Evolutionary conservation across 2,888 invertebrate genomes (phyloP), one percentile per base, ranked within the genome.

Genomic region (Cosmopolites sordidus): DNA sequence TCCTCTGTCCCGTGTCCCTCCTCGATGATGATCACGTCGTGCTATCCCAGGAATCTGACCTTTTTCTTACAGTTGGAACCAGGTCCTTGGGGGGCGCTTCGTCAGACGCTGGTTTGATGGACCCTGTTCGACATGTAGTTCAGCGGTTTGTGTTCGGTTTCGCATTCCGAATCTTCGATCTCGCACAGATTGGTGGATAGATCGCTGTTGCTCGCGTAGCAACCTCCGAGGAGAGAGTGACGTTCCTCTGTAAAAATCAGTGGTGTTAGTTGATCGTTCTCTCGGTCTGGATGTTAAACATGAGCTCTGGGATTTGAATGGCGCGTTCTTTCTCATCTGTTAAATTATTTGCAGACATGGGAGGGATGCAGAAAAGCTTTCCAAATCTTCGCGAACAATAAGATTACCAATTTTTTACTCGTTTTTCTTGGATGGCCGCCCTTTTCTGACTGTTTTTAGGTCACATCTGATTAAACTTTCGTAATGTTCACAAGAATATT

Each of bases 111-210:
- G 44, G 75, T 75, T 59, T 75, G 75, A 53, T 75, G 74, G 30
- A 74, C 70, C 18, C 70, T 62, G 18, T 62, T 64, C 11, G 61
- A 54, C 52, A 70, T 60, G 58, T 70, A 73, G 61, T 75, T 75
- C 51, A 75, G 61, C n/a, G 74, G 75, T 60, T 75, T 69, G 47
- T 70, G 69, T 66, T 73, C 71, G 57, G 75, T 74, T 73, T 89
- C 88, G 66, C 81, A 83, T 71, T 90, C 90, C 41, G 89, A 88
- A 75, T 90, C 90, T 75, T 93, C 93, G 68, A 95, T 92, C 78
- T 94, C 94, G 79, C 94, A 94, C 60, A 94, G 80, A 72, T 87
- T 86, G 47, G 89, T 86, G 47, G 93, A 93, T 63, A 92, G 78
- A 75, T 92, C 91, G 75, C 93, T 92, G 73, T 86, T 85, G 64